Conservation (phyloP, 35 echinoderm and acorn worm genomes). For the Ophiothrix spiculata region DNA sequence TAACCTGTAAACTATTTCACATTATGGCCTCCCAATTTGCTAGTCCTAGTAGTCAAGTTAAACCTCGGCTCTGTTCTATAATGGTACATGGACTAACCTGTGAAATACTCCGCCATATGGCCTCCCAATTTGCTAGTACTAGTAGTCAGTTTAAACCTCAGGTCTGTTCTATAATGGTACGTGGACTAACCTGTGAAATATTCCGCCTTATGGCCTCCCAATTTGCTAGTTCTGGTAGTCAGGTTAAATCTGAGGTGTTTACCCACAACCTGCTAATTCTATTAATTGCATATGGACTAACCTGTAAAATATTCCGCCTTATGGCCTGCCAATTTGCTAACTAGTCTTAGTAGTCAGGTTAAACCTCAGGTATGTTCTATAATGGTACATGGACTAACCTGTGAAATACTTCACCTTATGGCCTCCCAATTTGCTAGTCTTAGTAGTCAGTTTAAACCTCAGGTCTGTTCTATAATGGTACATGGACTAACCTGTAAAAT, state of each 20-base stretch:
- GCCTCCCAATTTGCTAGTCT: constrained; percentile 78
- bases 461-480: constrained; percentile 86
- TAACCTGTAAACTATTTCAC: too few relatives aligned
- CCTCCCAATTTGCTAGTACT: too few relatives aligned
- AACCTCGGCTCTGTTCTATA: too few relatives aligned
- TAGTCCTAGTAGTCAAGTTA: not conserved
- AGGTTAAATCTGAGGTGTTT: constrained; percentile 80
- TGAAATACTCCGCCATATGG: too few relatives aligned
- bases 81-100: too few relatives aligned
- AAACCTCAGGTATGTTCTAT: too few relatives aligned
- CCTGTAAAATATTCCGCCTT: too few relatives aligned
- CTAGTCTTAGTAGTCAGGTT: not conserved
- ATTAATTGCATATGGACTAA: too few relatives aligned
- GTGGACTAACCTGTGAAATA: too few relatives aligned
- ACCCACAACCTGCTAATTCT: not conserved
- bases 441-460: constrained; percentile 85
- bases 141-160: constrained; percentile 19
- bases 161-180: not conserved
- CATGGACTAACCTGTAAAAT: constrained; percentile 93
- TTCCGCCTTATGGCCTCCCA: too few relatives aligned
- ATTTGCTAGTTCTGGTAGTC: too few relatives aligned
- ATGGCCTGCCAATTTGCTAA: not conserved
- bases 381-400: too few relatives aligned
- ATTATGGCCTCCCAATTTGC: not conserved
- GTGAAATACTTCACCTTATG: constrained; percentile 95